These are phyloP conservation scores for Candoia aspera DNA, from an alignment of 2,113 vertebrate genomes.

Conservation along the genomic window DNA sequence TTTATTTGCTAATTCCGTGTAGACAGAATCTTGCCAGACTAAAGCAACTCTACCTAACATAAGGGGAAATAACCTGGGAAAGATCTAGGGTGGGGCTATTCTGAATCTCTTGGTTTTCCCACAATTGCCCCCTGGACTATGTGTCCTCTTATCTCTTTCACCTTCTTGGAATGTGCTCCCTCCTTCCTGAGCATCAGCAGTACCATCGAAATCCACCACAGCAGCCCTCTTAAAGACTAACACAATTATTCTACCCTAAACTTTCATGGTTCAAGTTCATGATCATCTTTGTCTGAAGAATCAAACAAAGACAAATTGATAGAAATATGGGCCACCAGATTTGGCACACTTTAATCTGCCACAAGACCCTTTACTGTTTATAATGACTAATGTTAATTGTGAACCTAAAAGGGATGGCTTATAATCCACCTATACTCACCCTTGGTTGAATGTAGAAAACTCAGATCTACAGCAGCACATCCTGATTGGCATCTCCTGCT, in stretches of 20 bases:
- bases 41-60: too few species aligned
- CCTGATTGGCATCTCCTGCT: not conserved
- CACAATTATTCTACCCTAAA: not conserved
- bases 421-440: not conserved
- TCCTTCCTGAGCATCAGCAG: too few species aligned
- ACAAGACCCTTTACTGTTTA: not conserved
- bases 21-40: too few species aligned
- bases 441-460: not conserved
- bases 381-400: not conserved
- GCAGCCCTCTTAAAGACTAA: not conserved
- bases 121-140: too few species aligned
- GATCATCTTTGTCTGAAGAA: not conserved
- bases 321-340: not conserved
- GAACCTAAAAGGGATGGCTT: not conserved
- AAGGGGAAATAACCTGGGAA: too few species aligned
- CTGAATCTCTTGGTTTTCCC: too few species aligned
- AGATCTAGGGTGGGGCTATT: too few species aligned
- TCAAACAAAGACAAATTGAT: not conserved
- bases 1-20: too few species aligned
- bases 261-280: not conserved
- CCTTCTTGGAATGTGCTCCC: too few species aligned
- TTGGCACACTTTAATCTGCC: not conserved
- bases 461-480: not conserved
- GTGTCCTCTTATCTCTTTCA: too few species aligned
- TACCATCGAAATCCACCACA: too few species aligned